phyloP scores from a whole-genome alignment of 2,888 invertebrate species.

The Drosophila macrospina region DNA sequence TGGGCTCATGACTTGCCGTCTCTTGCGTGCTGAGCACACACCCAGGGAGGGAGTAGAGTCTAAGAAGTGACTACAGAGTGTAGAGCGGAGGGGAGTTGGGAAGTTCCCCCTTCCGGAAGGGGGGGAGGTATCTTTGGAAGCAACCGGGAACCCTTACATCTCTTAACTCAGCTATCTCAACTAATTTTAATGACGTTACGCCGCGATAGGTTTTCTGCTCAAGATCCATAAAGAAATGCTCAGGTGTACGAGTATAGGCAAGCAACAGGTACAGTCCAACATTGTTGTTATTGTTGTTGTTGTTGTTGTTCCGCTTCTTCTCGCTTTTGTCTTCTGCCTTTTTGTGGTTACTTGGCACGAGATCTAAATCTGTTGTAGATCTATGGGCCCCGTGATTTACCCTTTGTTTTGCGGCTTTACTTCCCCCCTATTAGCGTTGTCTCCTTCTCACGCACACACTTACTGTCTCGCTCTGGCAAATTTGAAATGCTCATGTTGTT shows the following conservation, averaged over 20 bases:
- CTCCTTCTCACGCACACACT: constrained; percentile 15
- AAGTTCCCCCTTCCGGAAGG: not conserved
- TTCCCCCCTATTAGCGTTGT: constrained; percentile 24
- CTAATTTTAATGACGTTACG: constrained; percentile 83
- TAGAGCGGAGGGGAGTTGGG: too few species aligned
- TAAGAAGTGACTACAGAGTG: too few species aligned
- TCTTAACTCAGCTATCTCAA: constrained; percentile 59
- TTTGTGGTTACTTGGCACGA: constrained; percentile 75
- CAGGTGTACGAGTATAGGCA: constrained; percentile 56
- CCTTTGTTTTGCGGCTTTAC: constrained; percentile 59
- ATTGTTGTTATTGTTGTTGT: not conserved
- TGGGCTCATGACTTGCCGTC: constrained; percentile 55
- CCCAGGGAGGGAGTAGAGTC: too few species aligned
- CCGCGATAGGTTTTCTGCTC: constrained; percentile 80
- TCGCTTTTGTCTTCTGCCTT: constrained; percentile 23
- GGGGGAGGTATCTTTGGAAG: not conserved
- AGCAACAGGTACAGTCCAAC: constrained; percentile 49
- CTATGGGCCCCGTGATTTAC: constrained; percentile 72
- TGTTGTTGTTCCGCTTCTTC: not conserved
- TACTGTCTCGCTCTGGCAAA: constrained; percentile 40
- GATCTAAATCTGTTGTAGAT: constrained; percentile 60
- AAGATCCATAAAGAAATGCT: constrained; percentile 81
- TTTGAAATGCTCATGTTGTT: constrained; percentile 50
- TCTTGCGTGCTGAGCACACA: constrained; percentile 50
- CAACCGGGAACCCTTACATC: constrained; percentile 52